Conservation (phyloP, 2,888 invertebrate species). For the Entomobrya multifasciata region DNA sequence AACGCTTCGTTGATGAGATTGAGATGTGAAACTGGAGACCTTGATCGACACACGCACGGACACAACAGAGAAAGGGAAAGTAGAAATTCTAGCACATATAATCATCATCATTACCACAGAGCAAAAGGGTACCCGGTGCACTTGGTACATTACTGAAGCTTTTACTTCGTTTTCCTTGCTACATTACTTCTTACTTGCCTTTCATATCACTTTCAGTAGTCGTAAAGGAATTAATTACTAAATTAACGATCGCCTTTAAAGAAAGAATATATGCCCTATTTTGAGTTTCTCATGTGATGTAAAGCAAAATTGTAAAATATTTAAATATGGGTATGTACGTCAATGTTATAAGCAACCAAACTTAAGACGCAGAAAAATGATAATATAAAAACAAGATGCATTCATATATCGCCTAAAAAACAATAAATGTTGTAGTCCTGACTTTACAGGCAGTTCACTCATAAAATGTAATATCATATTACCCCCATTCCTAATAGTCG, state of each 20-base stretch:
- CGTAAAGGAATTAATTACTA: conserved; percentile 57
- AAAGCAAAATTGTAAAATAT: no score
- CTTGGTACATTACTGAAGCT: background rate
- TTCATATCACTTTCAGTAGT: conserved; percentile 9
- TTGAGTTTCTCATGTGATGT: no score
- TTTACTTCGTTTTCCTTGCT: background rate
- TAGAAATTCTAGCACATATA: background rate
- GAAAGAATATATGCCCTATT: no score
- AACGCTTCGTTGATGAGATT: background rate
- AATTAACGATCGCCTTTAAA: conserved; percentile 56
- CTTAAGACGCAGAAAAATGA: no score
- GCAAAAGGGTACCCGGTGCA: background rate
- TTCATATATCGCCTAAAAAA: background rate
- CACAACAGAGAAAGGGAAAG: background rate
- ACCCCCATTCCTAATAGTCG: no score
- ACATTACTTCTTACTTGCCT: background rate
- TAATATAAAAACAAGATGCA: no score
- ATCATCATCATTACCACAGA: background rate
- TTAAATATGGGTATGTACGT: no score
- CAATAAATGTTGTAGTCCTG: background rate
- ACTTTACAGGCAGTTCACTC: no score
- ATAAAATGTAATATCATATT: no score
- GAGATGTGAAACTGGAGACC: background rate
- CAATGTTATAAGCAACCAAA: no score
- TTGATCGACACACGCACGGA: no score